Evolutionary conservation across 2,797 vertebrate genomes (phyloP), one percentile per base, ranked within the genome.

Genomic region (Chloroceryle inda): DNA sequence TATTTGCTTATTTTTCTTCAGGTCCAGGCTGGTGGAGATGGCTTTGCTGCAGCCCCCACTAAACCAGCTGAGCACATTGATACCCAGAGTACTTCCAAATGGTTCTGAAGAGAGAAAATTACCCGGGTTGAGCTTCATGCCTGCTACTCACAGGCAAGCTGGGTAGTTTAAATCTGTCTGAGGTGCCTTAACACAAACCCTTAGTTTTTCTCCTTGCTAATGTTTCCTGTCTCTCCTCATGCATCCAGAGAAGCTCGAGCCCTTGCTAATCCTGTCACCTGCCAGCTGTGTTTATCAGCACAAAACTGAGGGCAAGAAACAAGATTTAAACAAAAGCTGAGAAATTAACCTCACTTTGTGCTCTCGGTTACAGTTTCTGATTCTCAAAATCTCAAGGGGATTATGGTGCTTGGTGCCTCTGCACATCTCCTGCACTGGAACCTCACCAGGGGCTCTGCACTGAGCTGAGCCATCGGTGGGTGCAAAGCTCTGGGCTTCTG

Each of bases 191-290:
- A 12, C 75, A 58, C 44, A 77, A 87, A 14, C 58, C 12, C 56
- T 40, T 67, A 6, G 13, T 15, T 95, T 52, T 87, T 29, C 47
- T 85, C 4, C 8, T 76, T 78, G 86, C 67, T 88, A 9, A 37
- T 33, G 50, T 81, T 86, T 88, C 73, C 7, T 16, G 3, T 84
- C 49, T 88, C 68, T 72, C 68, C 73, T 88, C 38, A 12, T 93
- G 90, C 85, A 44, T 29, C 27, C 22, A 15, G 77, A 79, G 90
- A 47, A 84, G 18, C 62, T 92, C 61, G 50, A 71, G 42, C 40
- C 31, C 45, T 63, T 89, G 78, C 55, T 84, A 84, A 81, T 93
- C 79, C 88, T 86, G 86, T 88, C 66, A 75, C 96, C 53, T 88
- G 75, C 53, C 79, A 63, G 74, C 77, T 94, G 63, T 44, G n/a